Conservation (phyloP, 2,888 invertebrate genomes). For the Drosophila colorata region DNA sequence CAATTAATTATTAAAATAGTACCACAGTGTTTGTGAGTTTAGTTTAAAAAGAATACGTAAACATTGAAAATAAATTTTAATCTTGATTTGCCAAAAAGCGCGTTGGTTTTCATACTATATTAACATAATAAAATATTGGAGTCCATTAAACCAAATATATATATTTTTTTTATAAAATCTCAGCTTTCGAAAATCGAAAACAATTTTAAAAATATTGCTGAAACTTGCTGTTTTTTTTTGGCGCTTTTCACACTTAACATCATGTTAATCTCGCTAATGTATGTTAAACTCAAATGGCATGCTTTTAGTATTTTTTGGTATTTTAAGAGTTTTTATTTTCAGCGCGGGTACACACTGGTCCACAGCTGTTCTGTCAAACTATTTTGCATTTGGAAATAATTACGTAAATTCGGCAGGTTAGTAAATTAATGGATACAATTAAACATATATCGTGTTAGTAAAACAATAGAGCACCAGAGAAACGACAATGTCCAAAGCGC, state of each 20-base stretch:
- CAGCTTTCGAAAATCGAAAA: background rate
- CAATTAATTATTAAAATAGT: constrained; percentile 64
- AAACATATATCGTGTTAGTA: background rate
- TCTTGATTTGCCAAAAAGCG: constrained; percentile 19
- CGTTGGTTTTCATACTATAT: rapidly evolving
- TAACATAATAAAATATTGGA: background rate
- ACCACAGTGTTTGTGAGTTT: constrained; percentile 74
- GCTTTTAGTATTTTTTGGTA: background rate
- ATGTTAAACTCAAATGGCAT: constrained; percentile 4
- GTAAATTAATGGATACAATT: constrained; percentile 43
- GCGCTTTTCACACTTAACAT: background rate
- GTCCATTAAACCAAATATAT: background rate
- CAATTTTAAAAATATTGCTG: background rate
- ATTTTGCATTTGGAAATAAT: constrained; percentile 57
- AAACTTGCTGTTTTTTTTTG: background rate
- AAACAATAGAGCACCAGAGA: background rate
- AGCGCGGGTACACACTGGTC: constrained; percentile 39
- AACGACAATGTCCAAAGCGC: background rate
- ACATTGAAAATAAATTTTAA: constrained; percentile 52
- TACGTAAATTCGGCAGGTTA: constrained; percentile 79
- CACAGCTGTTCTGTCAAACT: constrained; percentile 48
- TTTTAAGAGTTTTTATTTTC: constrained; percentile 4
- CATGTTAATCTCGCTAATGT: background rate
- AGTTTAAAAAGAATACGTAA: constrained; percentile 54
- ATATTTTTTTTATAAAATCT: background rate